Evolutionary conservation across 2,888 invertebrate genomes (phyloP).

Genomic region (Seira ritae): DNA sequence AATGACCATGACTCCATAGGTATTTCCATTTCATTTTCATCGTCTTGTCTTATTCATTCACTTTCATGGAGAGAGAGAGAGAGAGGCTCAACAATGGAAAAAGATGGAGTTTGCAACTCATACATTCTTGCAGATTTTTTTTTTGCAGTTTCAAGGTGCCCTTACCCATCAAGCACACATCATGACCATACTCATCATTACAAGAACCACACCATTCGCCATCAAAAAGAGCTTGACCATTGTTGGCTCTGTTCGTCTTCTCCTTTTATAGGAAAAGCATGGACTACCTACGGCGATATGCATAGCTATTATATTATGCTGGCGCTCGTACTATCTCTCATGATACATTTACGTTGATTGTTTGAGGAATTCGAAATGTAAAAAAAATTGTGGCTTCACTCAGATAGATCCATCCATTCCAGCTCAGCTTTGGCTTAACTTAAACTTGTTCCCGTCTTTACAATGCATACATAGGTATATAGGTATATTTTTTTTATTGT

Average conservation of each 20-base stretch:
- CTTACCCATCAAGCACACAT: slow-evolving; percentile 57
- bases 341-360: no score
- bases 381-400: neutral
- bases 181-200: slow-evolving; percentile 58
- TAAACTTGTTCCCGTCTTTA: neutral
- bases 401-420: no score
- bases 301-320: no score
- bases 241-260: slow-evolving; percentile 33
- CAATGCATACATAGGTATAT: neutral
- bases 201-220: neutral
- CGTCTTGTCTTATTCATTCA: slow-evolving; percentile 2
- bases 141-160: slow-evolving; percentile 54
- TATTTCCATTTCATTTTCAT: slow-evolving; percentile 22
- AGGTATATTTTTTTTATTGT: no score
- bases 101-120: neutral
- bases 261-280: slow-evolving; percentile 50
- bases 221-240: slow-evolving; percentile 38
- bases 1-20: no score
- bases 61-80: no score
- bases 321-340: no score
- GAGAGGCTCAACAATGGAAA: slow-evolving; percentile 1
- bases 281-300: slow-evolving; percentile 36
- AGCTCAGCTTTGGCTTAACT: no score
- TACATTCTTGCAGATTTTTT: neutral
- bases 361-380: neutral